Evolutionary conservation across 2,113 vertebrate genomes (phyloP).

Genomic region (Ictalurus furcatus): DNA sequence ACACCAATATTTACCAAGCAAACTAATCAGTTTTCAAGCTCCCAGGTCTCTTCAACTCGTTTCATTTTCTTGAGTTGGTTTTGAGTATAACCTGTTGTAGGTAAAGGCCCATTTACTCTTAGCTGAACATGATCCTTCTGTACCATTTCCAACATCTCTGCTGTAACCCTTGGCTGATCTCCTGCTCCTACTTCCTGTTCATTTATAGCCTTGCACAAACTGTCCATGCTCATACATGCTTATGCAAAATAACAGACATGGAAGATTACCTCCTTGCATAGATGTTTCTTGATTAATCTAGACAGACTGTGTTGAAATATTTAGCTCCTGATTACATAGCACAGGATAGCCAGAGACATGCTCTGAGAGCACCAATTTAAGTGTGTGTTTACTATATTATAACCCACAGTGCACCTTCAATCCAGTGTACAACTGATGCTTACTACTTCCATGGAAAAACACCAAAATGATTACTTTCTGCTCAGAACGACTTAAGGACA

Average conservation of each 20-base stretch:
- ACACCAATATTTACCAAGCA: background rate
- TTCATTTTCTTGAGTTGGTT: background rate
- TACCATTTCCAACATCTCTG: background rate
- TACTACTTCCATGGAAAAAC: background rate
- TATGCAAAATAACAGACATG: background rate
- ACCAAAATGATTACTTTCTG: background rate
- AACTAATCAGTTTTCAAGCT: background rate
- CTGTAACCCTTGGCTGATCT: background rate
- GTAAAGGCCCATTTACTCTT: background rate
- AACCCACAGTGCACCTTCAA: background rate
- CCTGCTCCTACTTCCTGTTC: slow-evolving; percentile 5
- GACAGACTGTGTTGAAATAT: slow-evolving; percentile 1
- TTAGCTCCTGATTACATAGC: background rate
- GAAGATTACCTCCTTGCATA: background rate
- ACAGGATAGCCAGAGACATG: background rate
- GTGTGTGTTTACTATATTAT: background rate
- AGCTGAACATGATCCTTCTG: background rate
- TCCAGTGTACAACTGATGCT: background rate
- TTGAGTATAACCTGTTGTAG: background rate
- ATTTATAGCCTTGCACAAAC: background rate
- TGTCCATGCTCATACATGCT: background rate
- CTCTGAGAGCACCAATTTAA: background rate
- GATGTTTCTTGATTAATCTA: background rate
- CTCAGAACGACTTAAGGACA: background rate
- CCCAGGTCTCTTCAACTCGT: background rate